A percentile compares a stretch with the other conserved stretches of the same genome.
Conservation (phyloP, 2,113 vertebrate genomes). For the Calidris pugnax region DNA sequence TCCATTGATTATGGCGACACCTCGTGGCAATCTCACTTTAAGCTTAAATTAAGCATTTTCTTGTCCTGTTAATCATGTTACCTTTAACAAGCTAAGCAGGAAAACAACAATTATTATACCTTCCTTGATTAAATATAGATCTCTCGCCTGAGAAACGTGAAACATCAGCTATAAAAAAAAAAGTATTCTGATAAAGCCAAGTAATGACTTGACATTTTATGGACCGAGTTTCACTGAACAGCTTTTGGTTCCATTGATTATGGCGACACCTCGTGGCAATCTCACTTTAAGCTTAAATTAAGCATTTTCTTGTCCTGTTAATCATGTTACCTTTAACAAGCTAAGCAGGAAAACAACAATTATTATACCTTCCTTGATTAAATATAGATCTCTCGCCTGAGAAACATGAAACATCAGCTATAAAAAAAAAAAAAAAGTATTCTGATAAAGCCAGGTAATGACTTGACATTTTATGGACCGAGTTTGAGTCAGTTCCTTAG, state of each 20-base stretch:
- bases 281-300: background rate
- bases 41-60: background rate
- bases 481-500: background rate
- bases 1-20: slow-evolving; percentile 50
- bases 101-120: background rate
- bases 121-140: background rate
- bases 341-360: background rate
- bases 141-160: background rate
- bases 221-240: background rate
- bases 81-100: background rate
- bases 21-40: slow-evolving; percentile 34
- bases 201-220: background rate
- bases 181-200: background rate
- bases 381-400: background rate
- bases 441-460: background rate
- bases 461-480: background rate
- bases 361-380: background rate
- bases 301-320: background rate
- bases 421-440: background rate
- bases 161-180: background rate
- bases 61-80: background rate
- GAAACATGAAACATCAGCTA: background rate
- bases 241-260: background rate
- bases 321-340: background rate
- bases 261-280: slow-evolving; percentile 67